Percentiles rank a stretch among this genome's conserved stretches.
Conservation (phyloP, 2,797 vertebrate genomes). For the Caiman crocodilus region DNA sequence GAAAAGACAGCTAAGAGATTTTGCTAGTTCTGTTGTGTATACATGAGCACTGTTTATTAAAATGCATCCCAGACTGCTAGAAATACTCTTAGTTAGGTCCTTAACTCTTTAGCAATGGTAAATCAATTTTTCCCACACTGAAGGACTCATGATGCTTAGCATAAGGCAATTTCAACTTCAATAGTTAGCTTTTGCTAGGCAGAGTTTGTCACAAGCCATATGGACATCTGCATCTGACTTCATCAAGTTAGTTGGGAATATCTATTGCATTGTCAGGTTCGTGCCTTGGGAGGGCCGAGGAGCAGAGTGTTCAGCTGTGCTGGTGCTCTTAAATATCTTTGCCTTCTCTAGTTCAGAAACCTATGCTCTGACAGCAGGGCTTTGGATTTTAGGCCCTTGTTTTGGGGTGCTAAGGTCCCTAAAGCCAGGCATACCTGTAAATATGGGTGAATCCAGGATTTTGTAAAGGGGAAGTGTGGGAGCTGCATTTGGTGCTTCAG, state of each 20-base stretch:
- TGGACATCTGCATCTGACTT: background rate
- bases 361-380: background rate
- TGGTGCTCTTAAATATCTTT: background rate
- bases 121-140: background rate
- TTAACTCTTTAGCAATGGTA: background rate
- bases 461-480: too few relatives aligned
- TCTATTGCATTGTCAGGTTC: background rate
- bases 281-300: background rate
- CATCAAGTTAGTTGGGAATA: background rate
- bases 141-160: background rate
- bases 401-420: background rate
- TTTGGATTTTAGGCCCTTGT: background rate
- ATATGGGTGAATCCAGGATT: too few relatives aligned
- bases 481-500: too few relatives aligned
- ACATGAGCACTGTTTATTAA: background rate
- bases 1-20: background rate
- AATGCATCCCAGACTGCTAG: background rate
- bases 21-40: background rate
- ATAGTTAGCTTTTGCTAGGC: background rate
- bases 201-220: background rate
- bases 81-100: background rate
- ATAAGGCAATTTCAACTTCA: background rate
- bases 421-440: background rate
- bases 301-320: background rate
- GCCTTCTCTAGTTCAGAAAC: background rate